Evolutionary conservation across 2,113 vertebrate genomes (phyloP), one percentile per base, ranked within the genome.

Genomic region (Myrmophylax atrothorax): DNA sequence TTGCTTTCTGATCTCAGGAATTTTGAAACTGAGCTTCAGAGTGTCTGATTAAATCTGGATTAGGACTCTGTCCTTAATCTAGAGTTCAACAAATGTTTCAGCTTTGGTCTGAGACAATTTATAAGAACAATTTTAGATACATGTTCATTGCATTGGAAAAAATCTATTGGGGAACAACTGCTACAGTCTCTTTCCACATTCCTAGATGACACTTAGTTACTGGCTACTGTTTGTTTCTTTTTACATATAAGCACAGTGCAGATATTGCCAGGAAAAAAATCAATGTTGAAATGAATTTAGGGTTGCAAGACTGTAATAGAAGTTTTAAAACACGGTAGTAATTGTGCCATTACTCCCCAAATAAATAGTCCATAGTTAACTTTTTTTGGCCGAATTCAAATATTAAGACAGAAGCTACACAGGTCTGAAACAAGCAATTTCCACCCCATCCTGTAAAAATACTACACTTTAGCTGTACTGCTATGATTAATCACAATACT

Each of bases 11-110:
- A 89, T 92, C 85, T 94, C 76, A 64, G 64, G 85, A 93, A 90
- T 93, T 94, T 96, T 92, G 95, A 96, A 97, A 95, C 68, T 91
- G 62, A 59, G 42, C 79, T 90, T 92, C 76, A 77, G 74, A 94
- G 72, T 63, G 84, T 92, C 88, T 91, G 92, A 91, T 88, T 96
- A 84, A 91, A 3, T 88, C 85, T 93, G 76, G 59, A 92, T 92
- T 96, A 92, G 68, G 47, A 83, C 69, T 88, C 73, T 84, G 85
- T 68, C 68, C 86, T 94, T 93, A 93, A 76, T 79, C 63, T 90
- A 84, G 60, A 18, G 11, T 90, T 91, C 74, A 91, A 56, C 37
- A 86, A 94, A 90, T 49, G 28, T 59, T 92, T 84, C 67, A 86
- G 47, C 56, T 94, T 81, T 14, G 3, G 63, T 80, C 38, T 90